phyloP scores from a whole-genome alignment of 2,113 vertebrate species.

The Phylloscopus trochiloides region DNA sequence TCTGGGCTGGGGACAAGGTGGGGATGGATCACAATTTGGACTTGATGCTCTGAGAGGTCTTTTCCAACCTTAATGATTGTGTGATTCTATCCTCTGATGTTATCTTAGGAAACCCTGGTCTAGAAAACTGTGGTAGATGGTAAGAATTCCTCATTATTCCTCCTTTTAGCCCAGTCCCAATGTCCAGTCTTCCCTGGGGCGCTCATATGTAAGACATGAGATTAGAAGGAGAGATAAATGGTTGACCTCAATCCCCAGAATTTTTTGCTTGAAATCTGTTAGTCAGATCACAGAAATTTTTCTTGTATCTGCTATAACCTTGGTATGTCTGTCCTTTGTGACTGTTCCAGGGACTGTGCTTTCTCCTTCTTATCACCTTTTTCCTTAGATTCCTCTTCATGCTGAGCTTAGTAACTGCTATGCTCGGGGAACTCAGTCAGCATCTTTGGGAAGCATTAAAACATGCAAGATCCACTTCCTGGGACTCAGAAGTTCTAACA shows the following conservation, averaged over 20 bases:
- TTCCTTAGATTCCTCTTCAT: not conserved
- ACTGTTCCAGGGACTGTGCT: not conserved
- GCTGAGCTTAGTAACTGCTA: not conserved
- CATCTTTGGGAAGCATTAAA: not conserved
- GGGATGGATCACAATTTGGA: fast-evolving
- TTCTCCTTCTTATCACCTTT: not conserved
- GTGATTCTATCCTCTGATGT: not conserved
- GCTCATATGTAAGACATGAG: fast-evolving
- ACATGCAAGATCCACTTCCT: not conserved
- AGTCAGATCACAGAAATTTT: not conserved
- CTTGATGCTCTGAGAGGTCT: fast-evolving
- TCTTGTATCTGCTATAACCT: not conserved
- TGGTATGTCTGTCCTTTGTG: not conserved
- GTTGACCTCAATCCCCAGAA: not conserved
- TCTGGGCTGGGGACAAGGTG: not conserved
- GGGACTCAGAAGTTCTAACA: not conserved
- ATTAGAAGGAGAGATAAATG: not conserved
- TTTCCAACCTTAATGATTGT: not conserved
- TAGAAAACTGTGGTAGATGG: not conserved
- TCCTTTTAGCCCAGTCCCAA: not conserved
- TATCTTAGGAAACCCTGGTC: not conserved
- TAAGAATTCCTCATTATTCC: not conserved
- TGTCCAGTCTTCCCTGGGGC: fast-evolving
- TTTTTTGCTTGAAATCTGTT: not conserved
- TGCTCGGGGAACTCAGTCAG: not conserved